Base-by-base conservation (phyloP, 2,888 invertebrate genomes). In the Platycnemis pennipes region DNA sequence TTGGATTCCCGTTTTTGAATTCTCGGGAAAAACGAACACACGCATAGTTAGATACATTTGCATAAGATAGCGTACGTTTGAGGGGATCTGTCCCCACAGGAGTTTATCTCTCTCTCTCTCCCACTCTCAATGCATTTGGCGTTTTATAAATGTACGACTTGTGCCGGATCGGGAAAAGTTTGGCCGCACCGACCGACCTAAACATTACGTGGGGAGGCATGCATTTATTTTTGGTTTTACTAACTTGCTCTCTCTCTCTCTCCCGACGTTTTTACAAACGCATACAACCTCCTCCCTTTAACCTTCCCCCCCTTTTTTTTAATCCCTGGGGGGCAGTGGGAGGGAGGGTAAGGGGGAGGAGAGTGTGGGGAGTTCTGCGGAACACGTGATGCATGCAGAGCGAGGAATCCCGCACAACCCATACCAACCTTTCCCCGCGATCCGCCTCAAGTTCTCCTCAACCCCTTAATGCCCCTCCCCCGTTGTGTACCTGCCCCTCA, bases 361-460 rank as follows among this genome's bases (percentile, higher is more conserved):
- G 77, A 16, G 77, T 31, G 31, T 63, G 53, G 49, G 63, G 56
- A 44, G 56, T 44, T 44, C 91, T n/a, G n/a, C 19, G 49, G 42
- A 91, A 44, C 63, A 91, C n/a, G 91, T 69, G 91, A 91, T 44
- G 63, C 69, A 91, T 91, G 69, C 42, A 63, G 19, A 69, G 63
- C 42, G 91, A 13, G 44, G 42, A 91, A 31, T 91, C 49, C 44
- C 37, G 8, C 77, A 11, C 77, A 22, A 4, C 63, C 63, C 63
- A 8, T n/a, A 63, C 63, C n/a, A 63, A n/a, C 19, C 77, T n/a
- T n/a, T n/a, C n/a, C n/a, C n/a, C n/a, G n/a, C n/a, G n/a, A n/a
- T n/a, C 11, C 77, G 31, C 77, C 37, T 37, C 11, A 8, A 11
- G 13, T 16, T 49, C 49, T 49, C 49, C 13, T 49, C 49, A 49